Base-by-base conservation (phyloP, 2,888 invertebrate genomes). In the Saturnia japonica region DNA sequence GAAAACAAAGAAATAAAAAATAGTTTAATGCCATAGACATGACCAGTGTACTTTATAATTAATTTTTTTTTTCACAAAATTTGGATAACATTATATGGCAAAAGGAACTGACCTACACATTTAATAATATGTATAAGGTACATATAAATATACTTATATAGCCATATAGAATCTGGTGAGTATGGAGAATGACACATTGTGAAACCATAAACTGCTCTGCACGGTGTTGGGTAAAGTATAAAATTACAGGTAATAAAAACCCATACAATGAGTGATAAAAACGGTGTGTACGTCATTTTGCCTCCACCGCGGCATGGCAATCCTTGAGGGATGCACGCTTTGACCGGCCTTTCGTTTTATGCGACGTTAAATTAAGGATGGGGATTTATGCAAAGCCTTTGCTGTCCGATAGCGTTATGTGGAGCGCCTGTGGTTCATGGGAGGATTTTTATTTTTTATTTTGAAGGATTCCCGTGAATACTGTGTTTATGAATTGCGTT, bases 161-260 rank as follows among this genome's bases (percentile, higher is more conserved):
- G n/a, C 22, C n/a, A n/a, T 54, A 60, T 14, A 60, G 14, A 60
- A 14, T 28, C 14, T 7, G 16, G 28, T 19, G 14, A 60, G 57
- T 60, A 19, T 19, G 40, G 68, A 34, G 40, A 54, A 68, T 68
- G 54, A 68, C 54, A 68, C 22, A 54, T 34, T 76, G 81, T 82
- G 84, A 82, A 85, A 85, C 84, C 84, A 84, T 89, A 88, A 88
- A 85, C 81, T 86, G 85, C 82, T 82, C 78, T 76, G 75, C 75
- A 76, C 74, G 62, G 68, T 74, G 73, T 74, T 88, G 85, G 83
- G 84, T 87, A 85, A 83, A 88, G 86, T 88, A 85, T 91, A 87
- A 89, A 91, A 91, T 89, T 88, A 89, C 88, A 83, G 84, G 85
- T 86, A 85, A 86, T 90, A 90, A 90, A 90, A 85, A 85, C 80